Conservation (phyloP, 2,797 vertebrate species). For the Callimico goeldii region DNA sequence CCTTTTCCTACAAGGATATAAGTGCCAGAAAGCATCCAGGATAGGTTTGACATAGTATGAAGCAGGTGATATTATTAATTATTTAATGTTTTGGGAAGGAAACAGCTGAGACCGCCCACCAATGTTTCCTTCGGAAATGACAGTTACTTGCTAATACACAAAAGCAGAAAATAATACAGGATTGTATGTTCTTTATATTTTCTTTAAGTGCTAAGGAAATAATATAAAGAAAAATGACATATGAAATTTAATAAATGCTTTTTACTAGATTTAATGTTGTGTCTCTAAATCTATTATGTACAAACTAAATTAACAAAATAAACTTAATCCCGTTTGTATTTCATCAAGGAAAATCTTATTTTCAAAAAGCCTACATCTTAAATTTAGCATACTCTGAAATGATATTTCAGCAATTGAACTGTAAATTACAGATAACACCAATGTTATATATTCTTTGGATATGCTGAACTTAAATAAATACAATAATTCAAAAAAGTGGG, state of each 20-base stretch:
- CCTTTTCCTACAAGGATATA: neutral
- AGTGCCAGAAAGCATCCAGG: neutral
- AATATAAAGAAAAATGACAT: constrained; percentile 19
- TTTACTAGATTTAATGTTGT: constrained; percentile 12
- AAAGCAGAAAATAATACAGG: neutral
- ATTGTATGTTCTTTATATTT: neutral
- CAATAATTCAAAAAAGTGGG: neutral
- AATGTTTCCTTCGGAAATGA: neutral
- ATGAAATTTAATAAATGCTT: constrained; percentile 32
- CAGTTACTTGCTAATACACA: neutral
- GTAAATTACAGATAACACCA: neutral
- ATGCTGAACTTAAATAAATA: constrained; percentile 49
- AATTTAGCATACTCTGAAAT: constrained; percentile 3
- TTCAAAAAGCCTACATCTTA: neutral
- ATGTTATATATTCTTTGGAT: neutral
- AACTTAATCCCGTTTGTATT: constrained; percentile 25
- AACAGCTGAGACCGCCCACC: neutral
- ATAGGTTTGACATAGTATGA: neutral
- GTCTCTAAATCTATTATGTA: constrained; percentile 30
- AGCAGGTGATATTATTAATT: neutral
- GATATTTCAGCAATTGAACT: neutral
- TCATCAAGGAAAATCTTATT: constrained; percentile 55
- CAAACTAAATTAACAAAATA: constrained; percentile 59
- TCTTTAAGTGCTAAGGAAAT: neutral
- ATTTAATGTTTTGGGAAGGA: constrained; percentile 26